Conservation (phyloP, 2,888 invertebrate genomes). For the Germaria angustata region DNA sequence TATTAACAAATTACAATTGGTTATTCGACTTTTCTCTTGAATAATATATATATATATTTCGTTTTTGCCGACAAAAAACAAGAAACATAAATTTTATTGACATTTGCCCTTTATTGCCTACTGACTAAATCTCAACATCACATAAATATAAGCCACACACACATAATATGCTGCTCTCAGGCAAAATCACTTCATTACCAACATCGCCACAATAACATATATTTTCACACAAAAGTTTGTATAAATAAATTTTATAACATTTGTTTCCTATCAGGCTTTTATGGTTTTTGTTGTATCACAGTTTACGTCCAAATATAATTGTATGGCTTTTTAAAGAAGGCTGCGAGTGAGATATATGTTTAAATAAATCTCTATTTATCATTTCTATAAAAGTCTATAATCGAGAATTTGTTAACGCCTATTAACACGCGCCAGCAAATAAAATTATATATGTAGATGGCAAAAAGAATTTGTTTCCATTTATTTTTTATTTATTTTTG, state of each 20-base stretch:
- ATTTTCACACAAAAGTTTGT: background rate
- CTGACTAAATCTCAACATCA: too few species aligned
- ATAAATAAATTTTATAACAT: constrained; percentile 15
- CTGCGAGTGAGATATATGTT: background rate
- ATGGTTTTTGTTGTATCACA: background rate
- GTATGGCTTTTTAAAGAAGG: background rate
- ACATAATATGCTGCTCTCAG: background rate
- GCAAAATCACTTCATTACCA: constrained; percentile 3
- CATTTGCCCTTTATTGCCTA: too few species aligned
- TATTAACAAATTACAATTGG: too few species aligned
- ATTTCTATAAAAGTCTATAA: constrained; percentile 1
- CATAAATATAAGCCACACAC: background rate
- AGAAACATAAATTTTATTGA: too few species aligned
- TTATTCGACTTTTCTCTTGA: too few species aligned
- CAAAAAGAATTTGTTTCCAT: background rate
- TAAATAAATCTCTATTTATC: constrained; percentile 9
- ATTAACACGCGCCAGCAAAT: constrained; percentile 6
- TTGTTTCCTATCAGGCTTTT: background rate
- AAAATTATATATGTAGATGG: background rate
- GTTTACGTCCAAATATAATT: background rate
- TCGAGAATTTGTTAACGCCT: background rate
- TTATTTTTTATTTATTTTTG: background rate
- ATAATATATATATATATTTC: too few species aligned
- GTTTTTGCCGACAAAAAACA: too few species aligned
- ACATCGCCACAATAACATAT: background rate